phyloP scores from a whole-genome alignment of 2,113 vertebrate species.

The Psephotus haematonotus region DNA sequence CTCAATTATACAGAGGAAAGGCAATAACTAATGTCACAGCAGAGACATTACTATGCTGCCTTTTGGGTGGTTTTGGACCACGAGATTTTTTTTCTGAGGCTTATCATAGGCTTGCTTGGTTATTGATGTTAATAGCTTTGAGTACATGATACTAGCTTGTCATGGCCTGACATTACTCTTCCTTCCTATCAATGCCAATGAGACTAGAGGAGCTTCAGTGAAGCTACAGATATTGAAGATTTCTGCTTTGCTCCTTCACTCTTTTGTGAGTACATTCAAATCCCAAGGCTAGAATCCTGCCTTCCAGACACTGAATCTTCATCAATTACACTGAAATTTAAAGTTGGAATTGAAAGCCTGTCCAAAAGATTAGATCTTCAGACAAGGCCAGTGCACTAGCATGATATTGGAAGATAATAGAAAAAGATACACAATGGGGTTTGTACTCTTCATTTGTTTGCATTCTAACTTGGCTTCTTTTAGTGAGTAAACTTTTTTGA shows the following conservation, averaged over 20 bases:
- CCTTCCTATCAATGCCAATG: neutral
- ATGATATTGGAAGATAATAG: neutral
- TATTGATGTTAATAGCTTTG: neutral
- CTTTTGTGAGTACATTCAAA: neutral
- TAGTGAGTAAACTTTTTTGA: neutral
- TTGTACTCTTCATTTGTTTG: neutral
- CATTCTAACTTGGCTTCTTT: neutral
- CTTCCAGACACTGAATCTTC: neutral
- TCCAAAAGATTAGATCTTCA: neutral
- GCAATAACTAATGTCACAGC: neutral
- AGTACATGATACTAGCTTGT: rapidly evolving
- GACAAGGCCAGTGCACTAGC: neutral
- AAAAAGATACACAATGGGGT: neutral
- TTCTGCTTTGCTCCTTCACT: neutral
- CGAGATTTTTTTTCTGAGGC: neutral
- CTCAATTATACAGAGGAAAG: neutral
- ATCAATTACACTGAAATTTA: neutral
- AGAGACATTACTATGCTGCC: neutral
- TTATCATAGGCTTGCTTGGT: neutral
- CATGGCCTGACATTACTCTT: neutral
- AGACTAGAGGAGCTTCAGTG: neutral
- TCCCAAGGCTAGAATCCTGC: neutral
- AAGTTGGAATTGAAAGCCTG: neutral
- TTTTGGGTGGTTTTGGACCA: neutral
- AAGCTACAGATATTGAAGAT: neutral